Evolutionary conservation across 1,140 invertebrate genomes (phyloP).

Genomic region (Meloidogyne chitwoodi): DNA sequence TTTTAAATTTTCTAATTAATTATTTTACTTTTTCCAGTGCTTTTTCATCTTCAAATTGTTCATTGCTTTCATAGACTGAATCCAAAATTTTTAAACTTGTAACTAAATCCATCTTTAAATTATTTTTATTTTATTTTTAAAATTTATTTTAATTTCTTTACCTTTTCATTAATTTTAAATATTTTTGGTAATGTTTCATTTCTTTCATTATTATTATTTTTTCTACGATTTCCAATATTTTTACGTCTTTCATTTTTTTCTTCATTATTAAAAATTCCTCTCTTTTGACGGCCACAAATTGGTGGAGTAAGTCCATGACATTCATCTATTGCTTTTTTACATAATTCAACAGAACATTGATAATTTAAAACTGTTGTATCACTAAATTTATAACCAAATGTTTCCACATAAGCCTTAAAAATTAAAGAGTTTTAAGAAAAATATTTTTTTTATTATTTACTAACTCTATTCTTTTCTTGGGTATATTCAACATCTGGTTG

Average conservation of each 20-base stretch:
- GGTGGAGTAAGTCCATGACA: conserved; percentile 50
- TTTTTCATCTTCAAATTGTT: background rate
- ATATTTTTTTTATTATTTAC: conserved; percentile 8
- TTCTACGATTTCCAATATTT: background rate
- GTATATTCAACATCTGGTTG: conserved; percentile 54
- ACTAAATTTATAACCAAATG: conserved; percentile 56
- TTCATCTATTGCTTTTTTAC: conserved; percentile 47
- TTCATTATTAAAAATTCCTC: conserved; percentile 16
- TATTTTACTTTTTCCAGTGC: background rate
- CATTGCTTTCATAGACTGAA: conserved; percentile 21
- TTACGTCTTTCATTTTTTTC: conserved; percentile 3
- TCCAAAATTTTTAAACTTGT: conserved; percentile 34
- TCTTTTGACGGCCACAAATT: conserved; percentile 36
- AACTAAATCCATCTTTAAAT: conserved; percentile 31
- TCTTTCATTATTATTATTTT: conserved; percentile 11
- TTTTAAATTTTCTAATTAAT: background rate
- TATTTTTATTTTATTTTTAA: background rate
- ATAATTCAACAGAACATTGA: conserved; percentile 52
- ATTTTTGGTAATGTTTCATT: background rate
- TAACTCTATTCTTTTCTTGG: conserved; percentile 30
- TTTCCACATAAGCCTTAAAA: conserved; percentile 48
- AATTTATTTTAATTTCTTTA: background rate
- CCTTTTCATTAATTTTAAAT: background rate
- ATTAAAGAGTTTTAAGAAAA: background rate
- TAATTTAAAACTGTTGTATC: conserved; percentile 55